Percentiles rank a stretch among this genome's conserved stretches.
These are phyloP conservation scores for Campylomormyrus numenius DNA, from an alignment of 2,113 vertebrate species.

Conservation along the genomic window DNA sequence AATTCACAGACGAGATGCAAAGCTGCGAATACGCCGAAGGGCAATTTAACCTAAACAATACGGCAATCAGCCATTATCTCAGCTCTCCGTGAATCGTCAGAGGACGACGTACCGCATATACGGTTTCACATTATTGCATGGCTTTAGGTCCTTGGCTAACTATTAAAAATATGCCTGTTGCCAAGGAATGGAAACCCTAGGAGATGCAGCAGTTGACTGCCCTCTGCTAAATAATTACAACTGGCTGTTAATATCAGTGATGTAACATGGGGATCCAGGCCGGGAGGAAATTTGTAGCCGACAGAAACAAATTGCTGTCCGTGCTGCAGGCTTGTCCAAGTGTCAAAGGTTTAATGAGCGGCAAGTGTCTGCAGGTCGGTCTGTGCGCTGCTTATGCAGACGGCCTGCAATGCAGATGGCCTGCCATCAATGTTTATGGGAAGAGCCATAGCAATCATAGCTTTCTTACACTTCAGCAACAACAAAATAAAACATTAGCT, in stretches of 20 bases:
- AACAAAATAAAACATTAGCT: background rate
- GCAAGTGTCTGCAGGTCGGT: constrained; percentile 15
- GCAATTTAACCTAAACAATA: background rate
- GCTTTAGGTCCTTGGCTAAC: background rate
- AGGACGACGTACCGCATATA: background rate
- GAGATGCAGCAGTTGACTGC: constrained; percentile 18
- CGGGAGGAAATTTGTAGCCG: constrained; percentile 23
- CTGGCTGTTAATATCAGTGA: constrained; percentile 22
- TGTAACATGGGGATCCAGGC: constrained; percentile 18
- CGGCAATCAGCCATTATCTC: background rate
- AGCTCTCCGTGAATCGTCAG: background rate
- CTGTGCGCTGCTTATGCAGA: background rate
- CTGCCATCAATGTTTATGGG: background rate
- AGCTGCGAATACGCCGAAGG: background rate
- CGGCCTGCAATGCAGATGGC: background rate
- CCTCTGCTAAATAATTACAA: constrained; percentile 25
- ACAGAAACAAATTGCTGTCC: constrained; percentile 31
- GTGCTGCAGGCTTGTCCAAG: constrained; percentile 21
- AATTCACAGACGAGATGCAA: background rate
- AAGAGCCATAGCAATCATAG: constrained; percentile 13
- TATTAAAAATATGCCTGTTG: constrained; percentile 1
- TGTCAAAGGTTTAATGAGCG: constrained; percentile 27
- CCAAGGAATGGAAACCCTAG: constrained; percentile 8
- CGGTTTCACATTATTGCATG: background rate
- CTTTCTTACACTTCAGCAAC: background rate